Evolutionary conservation across 2,113 vertebrate genomes (phyloP).

Genomic region (Phalacrocorax pelagicus): DNA sequence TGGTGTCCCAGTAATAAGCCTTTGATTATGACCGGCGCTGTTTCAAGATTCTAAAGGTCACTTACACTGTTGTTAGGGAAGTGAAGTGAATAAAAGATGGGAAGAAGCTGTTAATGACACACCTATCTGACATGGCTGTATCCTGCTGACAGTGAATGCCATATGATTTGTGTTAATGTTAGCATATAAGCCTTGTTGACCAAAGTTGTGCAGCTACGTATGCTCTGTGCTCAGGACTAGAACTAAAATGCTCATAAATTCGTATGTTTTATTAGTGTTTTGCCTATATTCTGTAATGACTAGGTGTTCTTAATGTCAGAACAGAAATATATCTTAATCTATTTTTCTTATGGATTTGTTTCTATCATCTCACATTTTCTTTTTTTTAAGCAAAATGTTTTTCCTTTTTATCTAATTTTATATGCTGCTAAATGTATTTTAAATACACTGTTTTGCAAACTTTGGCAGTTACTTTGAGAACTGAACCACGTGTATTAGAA

Average conservation of each 20-base stretch:
- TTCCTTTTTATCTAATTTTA: conserved; percentile 76
- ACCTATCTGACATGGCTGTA: conserved; percentile 25
- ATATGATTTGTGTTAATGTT: conserved; percentile 50
- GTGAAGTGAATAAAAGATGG: background rate
- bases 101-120: background rate
- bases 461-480: conserved; percentile 66
- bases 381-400: conserved; percentile 67
- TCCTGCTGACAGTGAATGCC: conserved; percentile 48
- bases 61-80: conserved; percentile 6
- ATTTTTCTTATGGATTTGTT: conserved; percentile 74
- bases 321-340: conserved; percentile 64
- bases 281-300: conserved; percentile 59
- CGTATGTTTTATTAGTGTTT: conserved; percentile 61
- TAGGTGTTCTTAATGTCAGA: conserved; percentile 58
- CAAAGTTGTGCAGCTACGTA: conserved; percentile 75
- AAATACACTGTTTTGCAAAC: conserved; percentile 72
- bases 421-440: conserved; percentile 84
- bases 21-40: background rate
- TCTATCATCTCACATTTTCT: conserved; percentile 68
- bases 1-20: background rate
- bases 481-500: conserved; percentile 66
- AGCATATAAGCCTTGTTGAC: conserved; percentile 66
- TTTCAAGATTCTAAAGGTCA: conserved; percentile 30
- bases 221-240: conserved; percentile 75
- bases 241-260: conserved; percentile 47